Conservation (phyloP, 2,113 vertebrate species). For the Mormyrus iriodes region DNA sequence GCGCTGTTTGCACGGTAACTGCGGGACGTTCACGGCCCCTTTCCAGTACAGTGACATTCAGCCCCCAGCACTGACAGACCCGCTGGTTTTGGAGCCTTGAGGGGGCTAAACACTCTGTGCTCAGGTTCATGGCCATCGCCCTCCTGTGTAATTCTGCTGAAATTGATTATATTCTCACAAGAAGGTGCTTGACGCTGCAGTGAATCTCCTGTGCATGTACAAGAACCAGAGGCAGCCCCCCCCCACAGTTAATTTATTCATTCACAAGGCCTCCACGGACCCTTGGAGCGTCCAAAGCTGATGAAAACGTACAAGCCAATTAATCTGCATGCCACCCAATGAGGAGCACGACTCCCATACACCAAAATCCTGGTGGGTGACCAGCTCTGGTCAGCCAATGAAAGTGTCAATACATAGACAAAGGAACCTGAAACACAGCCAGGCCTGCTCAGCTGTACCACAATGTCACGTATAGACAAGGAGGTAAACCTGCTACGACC, state of each 20-base stretch:
- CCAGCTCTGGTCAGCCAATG: not conserved
- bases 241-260: not conserved
- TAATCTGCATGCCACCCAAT: not conserved
- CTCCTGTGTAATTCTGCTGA: not conserved
- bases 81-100: not conserved
- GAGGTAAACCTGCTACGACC: not conserved
- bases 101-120: not conserved
- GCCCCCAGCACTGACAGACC: not conserved
- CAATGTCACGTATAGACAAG: not conserved
- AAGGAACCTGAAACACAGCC: not conserved
- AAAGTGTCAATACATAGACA: not conserved
- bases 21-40: not conserved
- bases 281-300: not conserved
- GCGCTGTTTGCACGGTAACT: not conserved
- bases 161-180: not conserved
- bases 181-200: not conserved
- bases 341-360: not conserved
- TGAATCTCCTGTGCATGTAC: not conserved
- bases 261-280: not conserved
- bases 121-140: not conserved
- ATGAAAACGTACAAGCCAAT: not conserved
- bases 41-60: not conserved
- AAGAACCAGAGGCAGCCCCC: not conserved
- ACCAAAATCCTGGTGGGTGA: not conserved
- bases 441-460: not conserved